Percentiles rank a stretch among this genome's conserved stretches.
Evolutionary conservation across 1,140 invertebrate species (phyloP).

Genomic region (Polypedilum pembai): DNA sequence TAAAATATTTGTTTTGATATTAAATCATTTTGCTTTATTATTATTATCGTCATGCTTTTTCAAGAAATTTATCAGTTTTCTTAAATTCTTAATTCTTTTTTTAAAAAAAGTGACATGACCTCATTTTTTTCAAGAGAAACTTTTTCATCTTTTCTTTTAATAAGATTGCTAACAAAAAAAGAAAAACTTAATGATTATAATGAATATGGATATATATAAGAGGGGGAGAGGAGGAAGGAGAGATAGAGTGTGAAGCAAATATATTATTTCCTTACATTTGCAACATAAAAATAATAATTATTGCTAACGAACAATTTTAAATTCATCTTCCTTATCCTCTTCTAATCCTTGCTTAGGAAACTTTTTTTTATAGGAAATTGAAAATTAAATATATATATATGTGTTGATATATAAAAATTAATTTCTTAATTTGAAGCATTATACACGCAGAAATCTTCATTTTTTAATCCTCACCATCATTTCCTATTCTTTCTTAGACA

Average conservation of each 20-base stretch:
- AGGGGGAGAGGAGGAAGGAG: not conserved
- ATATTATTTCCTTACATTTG: not conserved
- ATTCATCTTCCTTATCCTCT: no score
- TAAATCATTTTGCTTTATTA: constrained; percentile 14
- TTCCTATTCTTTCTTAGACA: not conserved
- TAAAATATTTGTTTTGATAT: not conserved
- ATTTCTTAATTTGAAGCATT: not conserved
- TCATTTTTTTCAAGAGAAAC: not conserved
- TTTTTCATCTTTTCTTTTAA: not conserved
- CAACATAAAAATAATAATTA: constrained; percentile 4
- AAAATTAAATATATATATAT: no score
- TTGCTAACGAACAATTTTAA: not conserved
- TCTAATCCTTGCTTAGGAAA: no score
- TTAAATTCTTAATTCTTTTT: constrained; percentile 20
- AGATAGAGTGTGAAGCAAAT: not conserved
- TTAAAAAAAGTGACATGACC: constrained; percentile 12
- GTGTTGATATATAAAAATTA: no score
- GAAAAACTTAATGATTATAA: constrained; percentile 8
- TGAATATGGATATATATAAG: constrained; percentile 19
- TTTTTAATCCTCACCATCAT: no score
- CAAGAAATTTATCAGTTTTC: not conserved
- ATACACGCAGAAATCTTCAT: not conserved
- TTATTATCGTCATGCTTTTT: constrained; percentile 6
- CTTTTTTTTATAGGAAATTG: no score
- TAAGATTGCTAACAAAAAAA: constrained; percentile 1